Base-by-base conservation (phyloP, 2,113 vertebrate species). In the Chamaea fasciata region DNA sequence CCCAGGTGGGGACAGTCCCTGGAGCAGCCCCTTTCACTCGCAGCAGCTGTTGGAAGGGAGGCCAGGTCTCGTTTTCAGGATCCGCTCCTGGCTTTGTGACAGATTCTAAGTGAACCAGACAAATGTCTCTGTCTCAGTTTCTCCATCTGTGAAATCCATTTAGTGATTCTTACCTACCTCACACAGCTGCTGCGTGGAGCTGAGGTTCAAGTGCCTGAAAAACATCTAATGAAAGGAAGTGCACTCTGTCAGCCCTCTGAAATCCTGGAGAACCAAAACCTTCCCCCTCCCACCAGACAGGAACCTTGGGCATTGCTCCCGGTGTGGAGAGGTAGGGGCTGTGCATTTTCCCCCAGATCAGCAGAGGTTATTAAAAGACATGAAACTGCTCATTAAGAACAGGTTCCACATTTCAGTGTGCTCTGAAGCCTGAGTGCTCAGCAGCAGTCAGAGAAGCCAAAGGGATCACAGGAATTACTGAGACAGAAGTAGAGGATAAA, bases 81-180 rank as follows among this genome's bases (percentile, higher is more conserved):
- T 28, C 71, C 77, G 71, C 9, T 95, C 53, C 71, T 96, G 96
- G 88, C 90, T 81, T 59, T n/a, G 60, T 65, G 92, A 88, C 90
- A 86, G 71, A 11, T 83, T 59, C 64, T 68, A 7, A 89, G 82
- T 52, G 75, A 92, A 67, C 30, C 69, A 21, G 79, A 90, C 59
- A 81, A 80, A 93, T 56, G 33, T 70, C 42, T 56, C 41, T 53
- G 88, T 91, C 93, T 97, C 93, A 19, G 20, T 90, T 94, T 83
- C 93, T 90, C 93, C 83, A 16, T 86, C 94, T 97, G 94, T 78
- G 88, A 81, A 96, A 93, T 94, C 41, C 83, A 91, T 95, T 88
- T 52, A 76, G 64, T 70, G 84, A 63, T 67, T 80, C 85, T 78
- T 94, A 63, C 90, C 90, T 93, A 92, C 87, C 91, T 89, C 85